Conservation (phyloP, 2,888 invertebrate genomes). For the Drosophila setosimentum region DNA sequence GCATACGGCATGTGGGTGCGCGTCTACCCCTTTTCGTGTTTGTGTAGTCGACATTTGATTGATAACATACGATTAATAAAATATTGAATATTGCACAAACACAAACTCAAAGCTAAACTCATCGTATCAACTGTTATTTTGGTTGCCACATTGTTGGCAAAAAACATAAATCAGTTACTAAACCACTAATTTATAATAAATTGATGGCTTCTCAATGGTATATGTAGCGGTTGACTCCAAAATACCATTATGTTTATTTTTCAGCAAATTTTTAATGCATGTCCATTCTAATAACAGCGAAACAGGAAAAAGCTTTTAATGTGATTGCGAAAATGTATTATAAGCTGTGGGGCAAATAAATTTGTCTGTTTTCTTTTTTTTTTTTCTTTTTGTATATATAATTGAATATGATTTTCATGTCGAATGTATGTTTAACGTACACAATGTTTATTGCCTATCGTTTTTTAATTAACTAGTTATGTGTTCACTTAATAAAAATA, state of each 20-base stretch:
- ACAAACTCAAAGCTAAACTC: conserved; percentile 5
- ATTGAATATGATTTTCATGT: background rate
- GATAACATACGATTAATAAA: conserved; percentile 82
- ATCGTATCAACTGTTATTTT: background rate
- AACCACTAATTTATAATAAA: conserved; percentile 71
- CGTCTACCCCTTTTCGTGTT: conserved; percentile 25
- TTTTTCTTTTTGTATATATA: no score
- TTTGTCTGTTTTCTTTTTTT: no score
- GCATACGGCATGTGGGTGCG: conserved; percentile 63
- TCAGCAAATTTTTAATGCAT: conserved; percentile 37
- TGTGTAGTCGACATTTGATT: conserved; percentile 72
- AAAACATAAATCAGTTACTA: conserved; percentile 74
- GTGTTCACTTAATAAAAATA: background rate
- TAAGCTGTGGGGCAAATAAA: conserved; percentile 7
- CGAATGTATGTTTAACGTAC: background rate
- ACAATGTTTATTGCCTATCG: background rate
- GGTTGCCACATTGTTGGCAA: conserved; percentile 63
- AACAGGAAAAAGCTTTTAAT: conserved; percentile 57
- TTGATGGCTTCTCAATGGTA: conserved; percentile 46
- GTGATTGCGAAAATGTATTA: conserved; percentile 27
- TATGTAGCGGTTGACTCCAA: conserved; percentile 5
- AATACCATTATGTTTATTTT: conserved; percentile 71
- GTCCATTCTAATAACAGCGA: conserved; percentile 38
- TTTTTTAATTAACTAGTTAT: background rate
- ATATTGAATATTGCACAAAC: conserved; percentile 64